Base-by-base conservation (phyloP, 2,113 vertebrate genomes). In the Otolemur garnettii region DNA sequence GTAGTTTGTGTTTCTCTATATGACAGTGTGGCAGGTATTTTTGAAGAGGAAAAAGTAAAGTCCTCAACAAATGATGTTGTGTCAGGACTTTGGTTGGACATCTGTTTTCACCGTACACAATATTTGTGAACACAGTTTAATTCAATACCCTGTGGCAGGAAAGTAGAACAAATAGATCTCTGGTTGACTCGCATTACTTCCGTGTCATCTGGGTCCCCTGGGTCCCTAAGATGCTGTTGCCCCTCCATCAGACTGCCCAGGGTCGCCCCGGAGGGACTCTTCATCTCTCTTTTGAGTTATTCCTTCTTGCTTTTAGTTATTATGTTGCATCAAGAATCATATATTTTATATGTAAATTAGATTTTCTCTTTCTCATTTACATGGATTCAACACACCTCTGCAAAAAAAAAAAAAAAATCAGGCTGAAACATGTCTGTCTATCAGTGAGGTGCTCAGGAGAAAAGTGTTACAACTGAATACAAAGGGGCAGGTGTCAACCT, bases 291-390 rank as follows among this genome's bases (percentile, higher is more conserved):
- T 72, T 86, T 45, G 38, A 80, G 5, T 45, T 89, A 12, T 28
- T 72, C 18, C 68, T 81, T 78, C 71, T 59, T 53, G 18, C 12
- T 26, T 69, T 78, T 45, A 91, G 30, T 88, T 84, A 66, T 90
- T 74, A 10, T 4, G 75, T 64, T 69, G 42, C 64, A n/a, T 64
- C 38, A 24, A 55, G 33, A 88, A 93, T 59, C 18, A 78, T 28
- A 77, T 5, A 64, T 33, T 42, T 82, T 38, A n/a, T 80, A 4
- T 24, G 42, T 59, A 64, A 81, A 71, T 35, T 10, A 9, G n/a
- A 15, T 71, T 82, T 69, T 88, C 42, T 90, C 94, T 83, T 90
- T 94, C 9, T 24, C 45, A n/a, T 53, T 95, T 50, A 66, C 50
- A 66, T 30, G 13, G 33, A 53, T 30, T 80, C 17, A 71, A 22